Conservation (phyloP, 2,113 vertebrate species). For the Psettodes erumei region DNA sequence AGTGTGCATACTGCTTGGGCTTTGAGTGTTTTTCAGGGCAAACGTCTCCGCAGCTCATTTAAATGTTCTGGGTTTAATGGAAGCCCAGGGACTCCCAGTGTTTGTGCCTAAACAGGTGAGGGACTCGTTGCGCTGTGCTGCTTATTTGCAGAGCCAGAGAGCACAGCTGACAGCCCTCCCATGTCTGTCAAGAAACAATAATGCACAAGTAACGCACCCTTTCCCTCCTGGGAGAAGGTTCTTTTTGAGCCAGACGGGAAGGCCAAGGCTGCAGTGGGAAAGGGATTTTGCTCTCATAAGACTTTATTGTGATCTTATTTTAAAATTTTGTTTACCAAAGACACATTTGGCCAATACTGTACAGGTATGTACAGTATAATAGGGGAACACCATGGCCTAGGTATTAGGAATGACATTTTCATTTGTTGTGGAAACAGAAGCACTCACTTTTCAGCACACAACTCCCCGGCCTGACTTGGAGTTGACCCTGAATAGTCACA, state of each 20-base stretch:
- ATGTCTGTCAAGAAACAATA: neutral
- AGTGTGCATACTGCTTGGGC: neutral
- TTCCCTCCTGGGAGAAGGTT: neutral
- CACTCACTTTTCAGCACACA: slow-evolving; percentile 48
- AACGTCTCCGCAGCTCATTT: slow-evolving; percentile 18
- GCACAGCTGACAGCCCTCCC: slow-evolving; percentile 17
- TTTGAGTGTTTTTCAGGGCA: neutral
- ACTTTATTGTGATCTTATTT: neutral
- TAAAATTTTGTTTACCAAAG: neutral
- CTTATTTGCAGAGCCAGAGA: slow-evolving; percentile 20
- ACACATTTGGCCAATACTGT: neutral
- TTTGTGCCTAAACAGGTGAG: slow-evolving; percentile 37
- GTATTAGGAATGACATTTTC: slow-evolving; percentile 53
- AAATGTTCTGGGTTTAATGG: slow-evolving; percentile 19
- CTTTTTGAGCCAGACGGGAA: slow-evolving; percentile 4
- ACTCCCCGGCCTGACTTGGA: slow-evolving; percentile 38
- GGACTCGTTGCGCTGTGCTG: slow-evolving; percentile 43
- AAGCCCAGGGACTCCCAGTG: slow-evolving; percentile 10
- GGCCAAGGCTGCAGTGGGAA: neutral
- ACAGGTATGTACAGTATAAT: neutral
- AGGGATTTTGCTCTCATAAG: neutral
- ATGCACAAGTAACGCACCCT: neutral
- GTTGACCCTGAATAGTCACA: slow-evolving; percentile 62
- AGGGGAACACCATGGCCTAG: slow-evolving; percentile 21
- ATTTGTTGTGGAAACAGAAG: slow-evolving; percentile 56